Base-by-base conservation (phyloP, 2,797 vertebrate genomes). In the Neopelma chrysocephalum region DNA sequence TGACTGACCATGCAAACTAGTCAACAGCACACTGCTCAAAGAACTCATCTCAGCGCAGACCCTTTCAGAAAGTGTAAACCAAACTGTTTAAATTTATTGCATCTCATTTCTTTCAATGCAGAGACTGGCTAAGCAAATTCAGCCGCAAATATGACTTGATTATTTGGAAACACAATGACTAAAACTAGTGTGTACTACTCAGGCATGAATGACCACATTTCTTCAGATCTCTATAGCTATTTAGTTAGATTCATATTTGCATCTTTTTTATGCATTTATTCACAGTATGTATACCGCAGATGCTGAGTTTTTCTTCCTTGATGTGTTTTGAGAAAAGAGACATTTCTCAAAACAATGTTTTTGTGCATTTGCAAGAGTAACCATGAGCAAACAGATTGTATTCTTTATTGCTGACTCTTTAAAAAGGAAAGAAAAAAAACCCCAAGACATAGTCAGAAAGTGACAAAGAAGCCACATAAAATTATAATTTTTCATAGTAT, bases 1-100 rank as follows among this genome's bases (percentile, higher is more conserved):
- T 15, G 27, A 69, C n/a, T 2, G 1, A 31, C 4, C 1, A 1
- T 14, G 13, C 1, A 12, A 27, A 12, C 15, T 32, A 18, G 50
- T 45, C 0, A 0, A 31, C 3, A 60, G 26, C 22, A 48, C 0
- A 1, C 11, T 58, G 12, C 23, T 54, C 47, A 77, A 53, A 70
- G 11, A 66, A 69, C 54, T 56, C 2, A 2, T 36, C 8, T 82
- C 47, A 34, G 11, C 34, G 17, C 15, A 72, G 29, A 43, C 19
- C 4, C 14, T 43, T 62, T 60, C 62, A 61, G 43, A 71, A 90
- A 40, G 1, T 50, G 26, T 72, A 51, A 76, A 29, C 8, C 25
- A 92, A 85, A 65, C 29, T 3, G 29, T 13, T 12, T 36, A 50
- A 76, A 65, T 48, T 80, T 23, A 48, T 8, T 34, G 10, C 22